Percentiles rank a stretch among this genome's conserved stretches.
These are phyloP conservation scores for Aspidiotus destructor DNA, from an alignment of 2,888 invertebrate species.

Conservation along the genomic window DNA sequence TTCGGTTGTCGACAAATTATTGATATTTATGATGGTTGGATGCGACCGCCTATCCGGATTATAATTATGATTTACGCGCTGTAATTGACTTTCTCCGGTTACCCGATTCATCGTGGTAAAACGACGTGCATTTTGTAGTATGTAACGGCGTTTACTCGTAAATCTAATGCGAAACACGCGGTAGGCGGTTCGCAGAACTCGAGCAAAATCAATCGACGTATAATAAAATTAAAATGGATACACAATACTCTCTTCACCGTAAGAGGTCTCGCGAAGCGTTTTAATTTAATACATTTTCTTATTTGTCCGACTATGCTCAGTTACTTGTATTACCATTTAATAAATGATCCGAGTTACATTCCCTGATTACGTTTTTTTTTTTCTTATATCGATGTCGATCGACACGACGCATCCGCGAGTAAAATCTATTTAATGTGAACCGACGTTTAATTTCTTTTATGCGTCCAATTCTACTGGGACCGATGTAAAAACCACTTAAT, in stretches of 20 bases:
- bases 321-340: no score
- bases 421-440: neutral
- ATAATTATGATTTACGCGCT: constrained; percentile 29
- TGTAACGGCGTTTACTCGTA: neutral
- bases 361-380: constrained; percentile 21
- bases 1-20: constrained; percentile 27
- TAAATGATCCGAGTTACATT: constrained; percentile 17
- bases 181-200: neutral
- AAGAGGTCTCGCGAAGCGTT: constrained; percentile 26
- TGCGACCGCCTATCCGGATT: constrained; percentile 31
- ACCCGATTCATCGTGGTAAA: neutral
- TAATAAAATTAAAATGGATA: constrained; percentile 29
- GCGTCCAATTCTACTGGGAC: constrained; percentile 19
- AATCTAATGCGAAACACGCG: neutral
- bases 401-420: neutral
- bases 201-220: constrained; percentile 24
- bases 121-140: neutral
- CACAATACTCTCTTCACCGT: neutral
- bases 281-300: constrained; percentile 33
- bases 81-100: constrained; percentile 21
- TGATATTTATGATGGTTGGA: constrained; percentile 31
- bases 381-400: neutral
- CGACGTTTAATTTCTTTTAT: constrained; percentile 33
- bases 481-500: constrained; percentile 32
- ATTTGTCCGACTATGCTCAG: no score